Evolutionary conservation across 2,797 vertebrate genomes (phyloP), one percentile per base, ranked within the genome.

Genomic region (Miichthys miiuy): DNA sequence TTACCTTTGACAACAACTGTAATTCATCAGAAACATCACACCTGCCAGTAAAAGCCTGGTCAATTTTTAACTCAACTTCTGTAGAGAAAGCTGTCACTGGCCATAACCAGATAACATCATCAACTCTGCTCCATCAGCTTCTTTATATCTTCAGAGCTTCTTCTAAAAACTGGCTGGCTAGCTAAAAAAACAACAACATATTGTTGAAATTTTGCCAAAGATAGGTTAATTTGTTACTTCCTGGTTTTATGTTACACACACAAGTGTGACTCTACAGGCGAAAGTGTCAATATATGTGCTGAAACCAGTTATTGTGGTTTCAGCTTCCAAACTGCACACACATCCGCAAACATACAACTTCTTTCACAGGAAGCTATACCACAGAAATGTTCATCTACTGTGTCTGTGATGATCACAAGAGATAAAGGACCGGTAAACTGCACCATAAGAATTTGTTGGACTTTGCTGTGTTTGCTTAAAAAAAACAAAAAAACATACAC

Each of bases 21-120:
- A 55, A 16, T n/a, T n/a, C 3, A 17, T 52, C 41, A 48, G 34
- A 34, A 20, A 25, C 10, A 50, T 38, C 18, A 12, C 58, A 72
- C 23, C 27, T 72, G 51, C 41, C 14, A 46, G 57, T n/a, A 51
- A 34, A 5, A 62, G 23, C 17, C 38, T 5, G 46, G 79, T 76
- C 68, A 88, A 86, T 86, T 72, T 87, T 89, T 86, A 87, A 87
- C 81, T 30, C 42, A 23, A 2, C 23, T 62, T 8, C 0, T 41
- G n/a, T 2, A 18, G 41, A 44, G 9, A 41, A 14, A 34, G 25
- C 41, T 38, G 44, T 20, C 12, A 10, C 52, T 50, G 55, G 2
- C 66, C 60, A 55, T 9, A 41, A 66, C 4, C 42, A 65, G 10
- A 10, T 52, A 0, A 64, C 12, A 14, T n/a, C 6, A 14, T 41